A percentile compares a stretch with the other conserved stretches of the same genome.
phyloP scores from a whole-genome alignment of 2,888 invertebrate genomes.

The Thera britannica region DNA sequence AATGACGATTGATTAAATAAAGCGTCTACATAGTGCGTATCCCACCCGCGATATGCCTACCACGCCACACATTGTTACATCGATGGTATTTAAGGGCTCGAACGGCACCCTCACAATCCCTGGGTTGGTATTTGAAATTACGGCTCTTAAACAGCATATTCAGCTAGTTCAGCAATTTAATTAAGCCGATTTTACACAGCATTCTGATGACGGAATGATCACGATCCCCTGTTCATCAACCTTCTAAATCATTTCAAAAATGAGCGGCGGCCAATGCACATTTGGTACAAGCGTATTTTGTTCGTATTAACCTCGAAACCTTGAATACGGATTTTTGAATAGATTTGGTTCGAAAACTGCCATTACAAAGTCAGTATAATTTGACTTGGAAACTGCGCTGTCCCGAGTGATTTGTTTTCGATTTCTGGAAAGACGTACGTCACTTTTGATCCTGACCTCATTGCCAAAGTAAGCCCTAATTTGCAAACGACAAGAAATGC shows the following conservation, averaged over 20 bases:
- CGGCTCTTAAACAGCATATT: not conserved
- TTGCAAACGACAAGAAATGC: no score
- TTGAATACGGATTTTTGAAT: no score
- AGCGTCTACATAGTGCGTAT: slow-evolving; percentile 10
- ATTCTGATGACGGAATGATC: not conserved
- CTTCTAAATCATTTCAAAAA: not conserved
- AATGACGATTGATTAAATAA: slow-evolving; percentile 41
- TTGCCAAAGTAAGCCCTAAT: no score
- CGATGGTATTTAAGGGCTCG: not conserved
- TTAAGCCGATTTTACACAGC: not conserved
- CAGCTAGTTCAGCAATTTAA: not conserved
- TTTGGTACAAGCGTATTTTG: not conserved
- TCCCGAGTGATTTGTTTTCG: no score
- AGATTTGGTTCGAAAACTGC: no score
- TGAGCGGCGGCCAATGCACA: not conserved
- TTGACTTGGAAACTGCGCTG: no score
- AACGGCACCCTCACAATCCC: no score
- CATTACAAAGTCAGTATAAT: no score
- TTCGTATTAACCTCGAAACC: no score
- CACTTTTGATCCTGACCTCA: no score
- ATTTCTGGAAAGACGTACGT: no score
- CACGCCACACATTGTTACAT: not conserved
- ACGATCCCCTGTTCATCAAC: no score
- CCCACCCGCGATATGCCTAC: not conserved
- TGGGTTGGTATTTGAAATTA: not conserved